Conservation (phyloP, 1,140 invertebrate species). For the Arctopsyche grandis region DNA sequence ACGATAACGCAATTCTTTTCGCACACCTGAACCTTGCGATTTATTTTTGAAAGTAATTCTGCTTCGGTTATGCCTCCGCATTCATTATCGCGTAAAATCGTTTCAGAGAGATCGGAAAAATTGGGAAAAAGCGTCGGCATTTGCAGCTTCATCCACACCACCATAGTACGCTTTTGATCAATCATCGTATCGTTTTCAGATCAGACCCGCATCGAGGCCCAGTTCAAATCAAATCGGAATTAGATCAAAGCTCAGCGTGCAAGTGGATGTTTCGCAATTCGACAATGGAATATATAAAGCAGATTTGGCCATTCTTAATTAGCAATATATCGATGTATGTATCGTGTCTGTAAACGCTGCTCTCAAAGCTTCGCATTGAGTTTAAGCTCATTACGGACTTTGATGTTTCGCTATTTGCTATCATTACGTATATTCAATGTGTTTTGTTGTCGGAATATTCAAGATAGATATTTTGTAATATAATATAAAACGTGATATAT, state of each 20-base stretch:
- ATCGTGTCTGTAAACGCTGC: too few species aligned
- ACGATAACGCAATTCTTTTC: neutral
- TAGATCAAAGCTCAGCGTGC: neutral
- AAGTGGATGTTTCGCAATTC: neutral
- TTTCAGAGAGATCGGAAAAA: neutral
- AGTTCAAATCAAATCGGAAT: slow-evolving; percentile 11
- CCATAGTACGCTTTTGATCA: slow-evolving; percentile 14
- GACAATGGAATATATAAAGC: too few species aligned
- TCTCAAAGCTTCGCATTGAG: too few species aligned
- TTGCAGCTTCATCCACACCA: neutral
- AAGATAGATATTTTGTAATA: too few species aligned
- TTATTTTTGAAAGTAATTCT: neutral
- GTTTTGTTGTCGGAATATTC: too few species aligned
- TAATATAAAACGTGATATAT: too few species aligned
- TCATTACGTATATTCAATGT: too few species aligned
- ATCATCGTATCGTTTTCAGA: slow-evolving; percentile 37
- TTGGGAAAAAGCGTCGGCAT: neutral
- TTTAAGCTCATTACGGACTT: too few species aligned
- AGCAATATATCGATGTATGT: too few species aligned
- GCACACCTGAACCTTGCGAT: neutral
- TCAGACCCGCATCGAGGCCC: slow-evolving; percentile 14
- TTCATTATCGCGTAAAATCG: slow-evolving; percentile 1
- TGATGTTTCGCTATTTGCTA: too few species aligned
- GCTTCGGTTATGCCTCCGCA: neutral
- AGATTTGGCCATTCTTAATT: too few species aligned